Evolutionary conservation across 53 echinoderm and acorn worm species (phyloP).

Genomic region (Henricia sp.): DNA sequence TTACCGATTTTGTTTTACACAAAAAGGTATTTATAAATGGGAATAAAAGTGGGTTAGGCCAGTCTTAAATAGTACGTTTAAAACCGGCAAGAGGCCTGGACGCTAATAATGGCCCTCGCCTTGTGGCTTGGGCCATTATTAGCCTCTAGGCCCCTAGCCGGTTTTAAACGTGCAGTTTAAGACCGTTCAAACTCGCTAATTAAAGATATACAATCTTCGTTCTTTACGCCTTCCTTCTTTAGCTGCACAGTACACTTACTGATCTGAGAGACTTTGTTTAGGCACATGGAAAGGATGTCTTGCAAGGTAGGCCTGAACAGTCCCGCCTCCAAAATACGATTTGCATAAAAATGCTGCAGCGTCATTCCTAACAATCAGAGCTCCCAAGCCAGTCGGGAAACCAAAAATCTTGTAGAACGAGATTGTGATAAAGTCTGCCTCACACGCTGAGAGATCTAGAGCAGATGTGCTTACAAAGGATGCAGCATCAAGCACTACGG

Average conservation of each 20-base stretch:
- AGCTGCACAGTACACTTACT: slow-evolving; percentile 45
- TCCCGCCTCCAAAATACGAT: slow-evolving; percentile 90
- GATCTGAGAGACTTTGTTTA: slow-evolving; percentile 67
- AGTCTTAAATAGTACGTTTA: too few species aligned
- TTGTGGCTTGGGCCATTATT: too few species aligned
- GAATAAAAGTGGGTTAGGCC: too few species aligned
- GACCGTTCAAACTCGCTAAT: not conserved
- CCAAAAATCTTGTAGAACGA: slow-evolving; percentile 99
- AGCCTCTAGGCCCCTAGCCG: too few species aligned
- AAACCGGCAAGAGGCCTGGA: too few species aligned
- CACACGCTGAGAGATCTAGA: slow-evolving; percentile 74
- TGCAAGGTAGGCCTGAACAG: slow-evolving; percentile 79
- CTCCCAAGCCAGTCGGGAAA: slow-evolving; percentile 94
- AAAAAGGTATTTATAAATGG: too few species aligned
- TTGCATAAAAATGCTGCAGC: slow-evolving; percentile 64
- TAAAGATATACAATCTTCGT: too few species aligned
- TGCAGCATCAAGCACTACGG: slow-evolving; percentile 84
- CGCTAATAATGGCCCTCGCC: too few species aligned
- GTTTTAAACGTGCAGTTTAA: too few species aligned
- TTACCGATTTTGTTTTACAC: too few species aligned
- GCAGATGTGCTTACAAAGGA: slow-evolving; percentile 81
- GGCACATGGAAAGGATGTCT: slow-evolving; percentile 68
- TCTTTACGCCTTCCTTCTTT: too few species aligned
- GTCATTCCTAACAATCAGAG: slow-evolving; percentile 85
- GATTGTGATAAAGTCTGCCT: slow-evolving; percentile 85